phyloP scores from a whole-genome alignment of 1,140 invertebrate genomes.

The Drosophila sechellia region DNA sequence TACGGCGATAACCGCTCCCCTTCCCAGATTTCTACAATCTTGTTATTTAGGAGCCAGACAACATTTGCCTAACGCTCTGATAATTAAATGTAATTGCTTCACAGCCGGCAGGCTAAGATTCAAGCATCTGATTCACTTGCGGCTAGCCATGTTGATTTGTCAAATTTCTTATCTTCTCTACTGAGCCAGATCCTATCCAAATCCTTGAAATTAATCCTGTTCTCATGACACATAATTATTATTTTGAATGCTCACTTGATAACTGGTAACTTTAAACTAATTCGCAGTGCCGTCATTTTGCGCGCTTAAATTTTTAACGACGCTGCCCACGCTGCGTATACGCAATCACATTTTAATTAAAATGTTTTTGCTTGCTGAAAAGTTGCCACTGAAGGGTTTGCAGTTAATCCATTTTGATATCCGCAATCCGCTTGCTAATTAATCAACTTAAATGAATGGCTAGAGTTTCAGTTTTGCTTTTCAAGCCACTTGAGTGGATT shows the following conservation, averaged over 20 bases:
- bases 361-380: constrained; percentile 13
- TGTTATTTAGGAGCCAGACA: constrained; percentile 21
- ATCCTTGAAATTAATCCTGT: neutral
- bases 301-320: constrained; percentile 25
- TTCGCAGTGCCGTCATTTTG: neutral
- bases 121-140: constrained; percentile 23
- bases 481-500: neutral
- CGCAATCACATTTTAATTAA: constrained; percentile 60
- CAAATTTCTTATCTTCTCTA: constrained; percentile 7
- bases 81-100: constrained; percentile 69
- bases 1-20: neutral
- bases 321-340: constrained; percentile 46
- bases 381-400: neutral
- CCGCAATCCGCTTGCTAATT: constrained; percentile 59
- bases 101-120: constrained; percentile 30
- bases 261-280: constrained; percentile 17
- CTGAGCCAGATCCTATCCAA: neutral
- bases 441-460: constrained; percentile 58
- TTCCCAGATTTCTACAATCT: constrained; percentile 1
- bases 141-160: constrained; percentile 22
- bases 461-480: neutral
- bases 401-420: constrained; percentile 45
- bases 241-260: constrained; percentile 10
- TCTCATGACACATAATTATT: constrained; percentile 14
- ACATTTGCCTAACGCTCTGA: constrained; percentile 61